Evolutionary conservation across 2,888 invertebrate species (phyloP), one percentile per base, ranked within the genome.

Genomic region (Chaetogeoica ovagalla): DNA sequence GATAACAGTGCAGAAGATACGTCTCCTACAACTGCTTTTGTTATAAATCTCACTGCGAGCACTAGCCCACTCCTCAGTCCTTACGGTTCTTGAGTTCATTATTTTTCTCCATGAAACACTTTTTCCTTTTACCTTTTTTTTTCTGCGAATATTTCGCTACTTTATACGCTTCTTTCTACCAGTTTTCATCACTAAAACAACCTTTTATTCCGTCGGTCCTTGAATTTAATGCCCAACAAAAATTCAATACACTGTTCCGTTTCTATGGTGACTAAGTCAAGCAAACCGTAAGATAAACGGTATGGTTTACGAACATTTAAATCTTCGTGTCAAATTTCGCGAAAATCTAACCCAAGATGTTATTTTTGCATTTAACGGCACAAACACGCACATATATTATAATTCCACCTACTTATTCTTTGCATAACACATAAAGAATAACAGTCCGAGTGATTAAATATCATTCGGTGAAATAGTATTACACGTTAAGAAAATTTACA

Each of bases 1-100:
- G 69, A 77, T 77, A 77, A 69, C 77, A 55, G 21, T 52, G 37
- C 69, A 52, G 43, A 77, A 62, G 52, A 68, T 68, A 76, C 65
- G 48, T 55, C 65, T n/a, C 57, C 57, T 39, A 39, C 69, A 52
- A 21, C 48, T 37, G 76, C 62, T 69, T 77, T 77, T 77, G 69
- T 77, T 77, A 62, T 77, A 69, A 77, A 69, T 69, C 52, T 77
- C 23, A 6, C 60, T 6, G 30, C 73, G 48, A 21, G 21, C 52
- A 60, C 63, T 63, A 17, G 19, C 55, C 52, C 52, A 57, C 57
- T 62, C 62, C 60, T 62, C 23, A 37, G 37, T 48, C 62, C 60
- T 62, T 43, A 39, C 77, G 37, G 52, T 62, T 15, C 48, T 60
- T 52, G 52, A 52, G 68, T 77, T 77, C 69, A 69, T 62, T 77